Evolutionary conservation across 2,888 invertebrate genomes (phyloP).

Genomic region (Allacma fusca): DNA sequence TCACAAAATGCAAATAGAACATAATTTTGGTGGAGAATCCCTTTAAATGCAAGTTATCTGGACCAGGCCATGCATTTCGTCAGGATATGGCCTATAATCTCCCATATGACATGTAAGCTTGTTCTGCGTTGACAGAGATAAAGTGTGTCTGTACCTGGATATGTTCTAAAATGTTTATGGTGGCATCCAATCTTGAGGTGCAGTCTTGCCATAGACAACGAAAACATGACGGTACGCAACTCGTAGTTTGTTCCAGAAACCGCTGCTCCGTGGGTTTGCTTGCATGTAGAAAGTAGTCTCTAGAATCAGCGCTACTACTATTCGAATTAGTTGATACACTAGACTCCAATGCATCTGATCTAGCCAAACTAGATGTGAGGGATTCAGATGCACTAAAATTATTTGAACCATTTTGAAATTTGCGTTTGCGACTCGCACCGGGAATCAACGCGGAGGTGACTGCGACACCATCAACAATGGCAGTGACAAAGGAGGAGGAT

Average conservation of each 20-base stretch:
- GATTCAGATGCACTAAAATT: conserved; percentile 1
- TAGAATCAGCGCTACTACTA: conserved; percentile 10
- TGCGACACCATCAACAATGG: neutral
- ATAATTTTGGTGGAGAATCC: too few species aligned
- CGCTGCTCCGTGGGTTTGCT: neutral
- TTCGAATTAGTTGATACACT: conserved; percentile 14
- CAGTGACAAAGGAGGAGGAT: conserved; percentile 26
- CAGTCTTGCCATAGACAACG: conserved; percentile 85
- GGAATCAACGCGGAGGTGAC: conserved; percentile 14
- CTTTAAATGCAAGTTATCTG: too few species aligned
- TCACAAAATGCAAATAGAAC: too few species aligned
- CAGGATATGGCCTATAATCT: too few species aligned
- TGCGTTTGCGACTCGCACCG: conserved; percentile 25
- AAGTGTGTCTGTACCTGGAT: conserved; percentile 80
- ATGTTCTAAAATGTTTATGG: conserved; percentile 84
- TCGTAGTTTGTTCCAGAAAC: neutral
- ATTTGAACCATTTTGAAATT: conserved; percentile 34
- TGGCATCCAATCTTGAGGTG: conserved; percentile 78
- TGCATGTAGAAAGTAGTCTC: neutral
- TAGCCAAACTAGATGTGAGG: neutral
- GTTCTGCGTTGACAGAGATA: too few species aligned
- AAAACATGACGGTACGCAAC: neutral
- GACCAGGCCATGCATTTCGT: too few species aligned
- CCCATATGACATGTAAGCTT: too few species aligned
- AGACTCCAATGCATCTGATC: neutral